Conservation (phyloP, 2,888 invertebrate genomes). For the Tachina fera region DNA sequence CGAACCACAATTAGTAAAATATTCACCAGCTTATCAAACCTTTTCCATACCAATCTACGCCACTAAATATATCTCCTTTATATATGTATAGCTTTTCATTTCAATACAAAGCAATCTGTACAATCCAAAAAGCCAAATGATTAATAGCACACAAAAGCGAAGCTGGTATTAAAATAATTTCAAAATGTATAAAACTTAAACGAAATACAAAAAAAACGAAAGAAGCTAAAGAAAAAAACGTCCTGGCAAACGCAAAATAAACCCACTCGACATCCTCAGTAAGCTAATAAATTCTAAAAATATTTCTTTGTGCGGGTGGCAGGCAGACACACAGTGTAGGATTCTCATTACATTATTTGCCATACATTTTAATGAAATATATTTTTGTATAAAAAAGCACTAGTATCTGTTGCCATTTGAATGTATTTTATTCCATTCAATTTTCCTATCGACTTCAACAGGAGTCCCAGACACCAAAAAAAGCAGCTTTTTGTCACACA, state of each 20-base stretch:
- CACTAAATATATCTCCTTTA: neutral
- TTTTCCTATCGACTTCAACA: conserved; percentile 33
- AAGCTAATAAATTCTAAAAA: conserved; percentile 57
- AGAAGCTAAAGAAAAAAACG: neutral
- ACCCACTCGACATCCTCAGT: conserved; percentile 20
- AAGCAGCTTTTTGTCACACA: conserved; percentile 61
- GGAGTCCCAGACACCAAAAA: conserved; percentile 54
- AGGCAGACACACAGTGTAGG: neutral
- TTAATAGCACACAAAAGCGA: conserved; percentile 55
- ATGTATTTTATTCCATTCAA: conserved; percentile 59
- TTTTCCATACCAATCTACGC: neutral
- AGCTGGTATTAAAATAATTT: conserved; percentile 47
- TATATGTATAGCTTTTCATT: conserved; percentile 3
- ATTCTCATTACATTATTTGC: conserved; percentile 40
- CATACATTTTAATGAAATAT: conserved; percentile 62
- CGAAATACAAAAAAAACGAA: neutral
- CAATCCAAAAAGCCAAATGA: conserved; percentile 46
- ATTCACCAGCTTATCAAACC: neutral
- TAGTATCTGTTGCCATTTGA: conserved; percentile 52
- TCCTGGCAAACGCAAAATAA: neutral
- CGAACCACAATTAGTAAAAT: too few relatives aligned
- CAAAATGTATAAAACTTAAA: conserved; percentile 12
- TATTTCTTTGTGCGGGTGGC: conserved; percentile 8
- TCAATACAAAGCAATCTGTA: conserved; percentile 42
- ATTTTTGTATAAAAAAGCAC: conserved; percentile 15